Base-by-base conservation (phyloP, 2,888 invertebrate genomes). In the Thelaira solivaga region DNA sequence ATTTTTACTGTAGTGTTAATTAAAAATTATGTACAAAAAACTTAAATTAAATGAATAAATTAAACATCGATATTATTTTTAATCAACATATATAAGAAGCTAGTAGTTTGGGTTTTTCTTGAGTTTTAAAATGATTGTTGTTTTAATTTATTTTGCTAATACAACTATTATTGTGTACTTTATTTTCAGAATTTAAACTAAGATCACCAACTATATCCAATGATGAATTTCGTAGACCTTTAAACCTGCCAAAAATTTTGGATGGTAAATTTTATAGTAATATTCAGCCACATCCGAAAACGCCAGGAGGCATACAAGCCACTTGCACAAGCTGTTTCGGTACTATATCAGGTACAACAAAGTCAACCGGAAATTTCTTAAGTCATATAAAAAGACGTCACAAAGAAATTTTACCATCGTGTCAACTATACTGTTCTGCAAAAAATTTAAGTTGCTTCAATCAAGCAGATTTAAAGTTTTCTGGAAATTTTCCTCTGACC, bases 211-310 rank as follows among this genome's bases (percentile, higher is more conserved):
- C 43, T 16, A 53, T 51, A 11, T 39, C 39, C 7, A 80, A 74
- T 47, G 85, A 85, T 2, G 85, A 84, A 10, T 82, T 82, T 36
- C 82, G 85, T 0, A 83, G 81, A 45, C 84, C 86, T 2, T 82
- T 77, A 13, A 82, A 84, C 11, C 72, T 87, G 59, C 87, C 87
- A 10, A 87, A 85, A 82, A 85, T 87, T 49, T 81, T 87, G 8
- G 87, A 86, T 82, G 87, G 87, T 62, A 86, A 83, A 81, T 87
- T 84, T 77, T 86, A 87, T 73, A 86, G 83, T 71, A 84, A 86
- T 69, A 86, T 87, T 51, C 84, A 86, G 53, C 86, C 87, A 2
- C 86, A 86, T 53, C 83, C 82, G 39, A 87, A 87, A 82, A 87
- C 87, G 4, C 79, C 83, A 0, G 87, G 87, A 8, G 87, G 85